These are phyloP conservation scores for Solenopsis fugax DNA, from an alignment of 1,140 invertebrate species.

Conservation along the genomic window DNA sequence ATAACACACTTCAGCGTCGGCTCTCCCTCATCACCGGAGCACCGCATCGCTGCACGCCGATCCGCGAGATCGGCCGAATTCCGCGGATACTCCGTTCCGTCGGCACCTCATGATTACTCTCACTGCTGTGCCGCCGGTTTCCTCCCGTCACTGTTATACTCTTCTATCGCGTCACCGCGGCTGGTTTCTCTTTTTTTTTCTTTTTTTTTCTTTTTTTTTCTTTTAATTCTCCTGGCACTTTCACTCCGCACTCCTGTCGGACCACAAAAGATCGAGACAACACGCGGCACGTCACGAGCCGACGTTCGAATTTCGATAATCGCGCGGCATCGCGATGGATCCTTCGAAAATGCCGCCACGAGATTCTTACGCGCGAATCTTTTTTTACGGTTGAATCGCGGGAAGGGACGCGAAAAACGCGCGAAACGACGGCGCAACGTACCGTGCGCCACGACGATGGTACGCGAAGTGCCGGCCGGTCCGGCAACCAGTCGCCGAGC, in stretches of 20 bases:
- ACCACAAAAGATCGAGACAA: neutral
- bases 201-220: neutral
- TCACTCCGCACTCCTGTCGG: conserved; percentile 29
- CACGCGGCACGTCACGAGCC: neutral
- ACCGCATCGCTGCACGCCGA: conserved; percentile 25
- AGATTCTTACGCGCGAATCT: neutral
- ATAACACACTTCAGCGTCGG: conserved; percentile 20
- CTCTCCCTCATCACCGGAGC: conserved; percentile 41
- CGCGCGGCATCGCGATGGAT: neutral
- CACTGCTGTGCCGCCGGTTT: neutral
- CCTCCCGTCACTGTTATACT: conserved; percentile 16
- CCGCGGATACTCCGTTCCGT: conserved; percentile 21
- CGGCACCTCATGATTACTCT: neutral
- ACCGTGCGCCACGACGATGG: conserved; percentile 76
- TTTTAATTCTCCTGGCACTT: conserved; percentile 10
- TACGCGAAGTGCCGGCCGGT: conserved; percentile 79
- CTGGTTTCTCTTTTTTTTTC: neutral
- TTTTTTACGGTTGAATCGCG: neutral
- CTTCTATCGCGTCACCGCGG: conserved; percentile 3
- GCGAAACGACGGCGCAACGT: conserved; percentile 28
- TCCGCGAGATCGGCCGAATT: neutral
- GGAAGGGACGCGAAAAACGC: neutral
- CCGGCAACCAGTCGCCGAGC: conserved; percentile 41
- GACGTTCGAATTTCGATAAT: neutral
- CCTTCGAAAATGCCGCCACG: neutral